These are phyloP conservation scores for Eupristina koningsbergeri DNA, from an alignment of 1,140 invertebrate species.

Conservation along the genomic window DNA sequence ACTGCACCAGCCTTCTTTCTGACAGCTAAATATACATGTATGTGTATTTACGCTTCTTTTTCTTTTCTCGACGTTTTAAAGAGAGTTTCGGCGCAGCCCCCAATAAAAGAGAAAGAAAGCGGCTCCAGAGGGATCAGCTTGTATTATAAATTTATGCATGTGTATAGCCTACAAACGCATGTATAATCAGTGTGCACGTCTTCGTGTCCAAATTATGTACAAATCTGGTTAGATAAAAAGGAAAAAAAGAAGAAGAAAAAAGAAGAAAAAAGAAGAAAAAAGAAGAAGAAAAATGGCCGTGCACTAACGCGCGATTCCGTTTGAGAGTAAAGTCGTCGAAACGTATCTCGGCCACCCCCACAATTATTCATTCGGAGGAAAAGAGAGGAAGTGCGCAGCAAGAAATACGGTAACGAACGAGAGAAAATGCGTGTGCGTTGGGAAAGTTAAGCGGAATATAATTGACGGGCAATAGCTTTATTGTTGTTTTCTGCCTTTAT, in stretches of 20 bases:
- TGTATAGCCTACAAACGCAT: neutral
- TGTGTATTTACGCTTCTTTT: neutral
- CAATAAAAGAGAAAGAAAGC: neutral
- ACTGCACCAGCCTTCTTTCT: neutral
- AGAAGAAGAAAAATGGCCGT: conserved; percentile 31
- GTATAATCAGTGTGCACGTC: neutral
- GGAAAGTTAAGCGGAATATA: conserved; percentile 48
- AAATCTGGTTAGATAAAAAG: neutral
- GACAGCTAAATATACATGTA: neutral
- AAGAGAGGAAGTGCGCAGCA: neutral
- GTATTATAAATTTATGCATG: no score
- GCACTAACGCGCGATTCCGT: conserved; percentile 58
- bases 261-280: no score
- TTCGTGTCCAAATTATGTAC: conserved; percentile 23
- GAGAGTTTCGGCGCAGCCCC: conserved; percentile 32
- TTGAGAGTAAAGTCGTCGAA: conserved; percentile 38
- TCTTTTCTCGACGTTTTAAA: conserved; percentile 52
- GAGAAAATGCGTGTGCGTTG: conserved; percentile 6
- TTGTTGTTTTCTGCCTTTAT: conserved; percentile 53
- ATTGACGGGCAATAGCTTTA: conserved; percentile 43
- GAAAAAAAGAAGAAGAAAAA: no score
- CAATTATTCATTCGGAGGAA: neutral
- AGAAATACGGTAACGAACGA: no score
- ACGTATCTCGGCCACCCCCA: neutral
- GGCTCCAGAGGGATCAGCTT: neutral